Evolutionary conservation across 2,797 vertebrate species (phyloP).

Genomic region (Sphenodon punctatus): DNA sequence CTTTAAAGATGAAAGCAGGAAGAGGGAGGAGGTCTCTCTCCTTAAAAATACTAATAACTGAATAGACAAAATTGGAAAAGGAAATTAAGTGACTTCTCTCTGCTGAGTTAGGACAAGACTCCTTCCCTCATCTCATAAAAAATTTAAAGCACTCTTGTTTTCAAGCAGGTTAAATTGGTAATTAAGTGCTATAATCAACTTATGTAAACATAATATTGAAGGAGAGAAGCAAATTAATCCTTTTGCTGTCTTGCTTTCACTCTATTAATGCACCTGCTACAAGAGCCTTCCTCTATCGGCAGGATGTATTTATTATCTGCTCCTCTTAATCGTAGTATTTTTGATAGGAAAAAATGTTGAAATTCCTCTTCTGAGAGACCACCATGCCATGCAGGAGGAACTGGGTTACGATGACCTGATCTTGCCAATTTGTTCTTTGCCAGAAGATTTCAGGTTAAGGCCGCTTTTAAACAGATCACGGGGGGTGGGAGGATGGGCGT

Average conservation of each 20-base stretch:
- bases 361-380: not conserved
- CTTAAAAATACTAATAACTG: slow-evolving; percentile 72
- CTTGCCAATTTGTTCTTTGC: not conserved
- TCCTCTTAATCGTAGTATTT: slow-evolving; percentile 18
- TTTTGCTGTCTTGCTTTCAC: slow-evolving; percentile 54
- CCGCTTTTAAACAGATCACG: too few relatives aligned
- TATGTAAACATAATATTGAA: slow-evolving; percentile 76
- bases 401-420: not conserved
- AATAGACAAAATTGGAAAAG: slow-evolving; percentile 59
- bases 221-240: slow-evolving; percentile 73
- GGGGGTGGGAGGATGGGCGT: too few relatives aligned
- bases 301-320: slow-evolving; percentile 26
- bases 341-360: slow-evolving; percentile 15
- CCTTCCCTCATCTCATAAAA: slow-evolving; percentile 74
- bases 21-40: slow-evolving; percentile 53
- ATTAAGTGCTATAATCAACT: slow-evolving; percentile 81
- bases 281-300: slow-evolving; percentile 49
- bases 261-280: slow-evolving; percentile 68
- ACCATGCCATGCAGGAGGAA: not conserved
- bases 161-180: slow-evolving; percentile 76
- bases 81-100: slow-evolving; percentile 68
- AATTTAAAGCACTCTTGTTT: slow-evolving; percentile 71
- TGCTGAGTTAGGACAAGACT: slow-evolving; percentile 65
- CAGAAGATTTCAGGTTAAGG: not conserved
- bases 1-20: slow-evolving; percentile 60